A percentile compares a stretch with the other conserved stretches of the same genome.
Conservation (phyloP, 1,140 invertebrate species). For the Oscheius sp. region DNA sequence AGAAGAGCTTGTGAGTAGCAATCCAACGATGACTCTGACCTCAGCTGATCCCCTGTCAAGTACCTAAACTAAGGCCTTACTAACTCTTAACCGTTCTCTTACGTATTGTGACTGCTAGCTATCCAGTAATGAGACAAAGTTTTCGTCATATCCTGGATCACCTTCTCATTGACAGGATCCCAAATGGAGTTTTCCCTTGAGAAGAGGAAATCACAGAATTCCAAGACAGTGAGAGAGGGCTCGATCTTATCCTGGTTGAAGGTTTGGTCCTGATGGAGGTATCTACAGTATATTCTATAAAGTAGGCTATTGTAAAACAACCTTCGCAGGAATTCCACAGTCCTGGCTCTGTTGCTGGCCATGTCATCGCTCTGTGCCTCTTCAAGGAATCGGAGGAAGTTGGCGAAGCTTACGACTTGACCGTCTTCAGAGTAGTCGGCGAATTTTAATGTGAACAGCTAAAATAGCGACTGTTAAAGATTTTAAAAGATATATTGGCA, state of each 20-base stretch:
- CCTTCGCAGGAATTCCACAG: slow-evolving; percentile 27
- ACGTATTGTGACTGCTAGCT: slow-evolving; percentile 95
- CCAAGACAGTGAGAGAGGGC: slow-evolving; percentile 16
- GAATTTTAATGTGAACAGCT: not conserved
- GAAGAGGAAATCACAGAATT: slow-evolving; percentile 56
- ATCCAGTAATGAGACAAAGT: slow-evolving; percentile 97
- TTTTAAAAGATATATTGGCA: not conserved
- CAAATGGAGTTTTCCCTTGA: slow-evolving; percentile 56
- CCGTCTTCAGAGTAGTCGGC: slow-evolving; percentile 14
- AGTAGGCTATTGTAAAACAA: slow-evolving; percentile 11
- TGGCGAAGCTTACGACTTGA: slow-evolving; percentile 25
- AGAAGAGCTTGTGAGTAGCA: slow-evolving; percentile 83
- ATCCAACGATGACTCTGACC: slow-evolving; percentile 89
- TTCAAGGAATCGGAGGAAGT: slow-evolving; percentile 38
- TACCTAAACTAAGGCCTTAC: slow-evolving; percentile 69
- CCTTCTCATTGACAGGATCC: slow-evolving; percentile 64
- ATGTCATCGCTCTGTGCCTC: slow-evolving; percentile 38
- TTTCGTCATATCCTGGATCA: slow-evolving; percentile 87
- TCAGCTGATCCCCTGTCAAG: slow-evolving; percentile 93
- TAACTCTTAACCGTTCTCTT: not conserved
- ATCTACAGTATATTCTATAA: slow-evolving; percentile 16
- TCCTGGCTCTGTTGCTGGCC: slow-evolving; percentile 22
- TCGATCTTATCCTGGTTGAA: not conserved
- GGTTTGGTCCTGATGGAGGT: slow-evolving; percentile 19
- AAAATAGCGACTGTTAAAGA: not conserved